Evolutionary conservation across 2,797 vertebrate species (phyloP).

Genomic region (Diceros bicornis): DNA sequence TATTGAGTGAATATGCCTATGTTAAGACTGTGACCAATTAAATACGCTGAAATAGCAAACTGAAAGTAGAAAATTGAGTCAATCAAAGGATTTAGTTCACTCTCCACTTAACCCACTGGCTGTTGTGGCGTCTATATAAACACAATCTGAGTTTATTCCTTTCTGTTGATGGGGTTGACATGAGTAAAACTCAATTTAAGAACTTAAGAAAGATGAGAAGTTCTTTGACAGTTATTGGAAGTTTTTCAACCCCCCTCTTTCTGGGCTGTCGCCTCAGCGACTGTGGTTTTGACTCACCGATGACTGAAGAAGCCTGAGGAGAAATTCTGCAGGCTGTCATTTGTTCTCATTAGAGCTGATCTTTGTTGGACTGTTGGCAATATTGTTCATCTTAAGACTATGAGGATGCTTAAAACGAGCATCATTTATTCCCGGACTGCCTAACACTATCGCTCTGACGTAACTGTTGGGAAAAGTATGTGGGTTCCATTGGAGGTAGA

Average conservation of each 20-base stretch:
- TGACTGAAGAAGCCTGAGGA: slow-evolving; percentile 84
- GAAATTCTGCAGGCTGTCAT: slow-evolving; percentile 77
- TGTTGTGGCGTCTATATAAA: slow-evolving; percentile 79
- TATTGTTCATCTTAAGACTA: slow-evolving; percentile 73
- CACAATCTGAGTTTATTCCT: slow-evolving; percentile 75
- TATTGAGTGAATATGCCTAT: slow-evolving; percentile 52
- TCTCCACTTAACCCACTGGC: slow-evolving; percentile 64
- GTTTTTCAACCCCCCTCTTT: slow-evolving; percentile 71
- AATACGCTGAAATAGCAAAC: slow-evolving; percentile 73
- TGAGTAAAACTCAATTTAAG: slow-evolving; percentile 82
- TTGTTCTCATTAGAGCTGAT: slow-evolving; percentile 84
- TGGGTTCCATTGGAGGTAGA: slow-evolving; percentile 63
- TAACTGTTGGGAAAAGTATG: slow-evolving; percentile 73
- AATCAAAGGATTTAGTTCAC: slow-evolving; percentile 73
- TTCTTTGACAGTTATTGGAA: slow-evolving; percentile 79
- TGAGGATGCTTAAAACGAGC: slow-evolving; percentile 81
- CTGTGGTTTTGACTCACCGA: slow-evolving; percentile 82
- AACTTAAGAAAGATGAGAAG: slow-evolving; percentile 64
- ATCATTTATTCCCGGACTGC: slow-evolving; percentile 83
- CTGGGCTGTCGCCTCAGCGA: slow-evolving; percentile 18
- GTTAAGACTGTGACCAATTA: slow-evolving; percentile 80
- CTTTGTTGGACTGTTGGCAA: slow-evolving; percentile 82
- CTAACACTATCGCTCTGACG: slow-evolving; percentile 78
- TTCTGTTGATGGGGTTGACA: slow-evolving; percentile 78
- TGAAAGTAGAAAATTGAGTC: slow-evolving; percentile 69